Percentiles rank a stretch among this genome's conserved stretches.
These are phyloP conservation scores for Bombyx mori DNA, from an alignment of 1,140 invertebrate species.

Conservation along the genomic window DNA sequence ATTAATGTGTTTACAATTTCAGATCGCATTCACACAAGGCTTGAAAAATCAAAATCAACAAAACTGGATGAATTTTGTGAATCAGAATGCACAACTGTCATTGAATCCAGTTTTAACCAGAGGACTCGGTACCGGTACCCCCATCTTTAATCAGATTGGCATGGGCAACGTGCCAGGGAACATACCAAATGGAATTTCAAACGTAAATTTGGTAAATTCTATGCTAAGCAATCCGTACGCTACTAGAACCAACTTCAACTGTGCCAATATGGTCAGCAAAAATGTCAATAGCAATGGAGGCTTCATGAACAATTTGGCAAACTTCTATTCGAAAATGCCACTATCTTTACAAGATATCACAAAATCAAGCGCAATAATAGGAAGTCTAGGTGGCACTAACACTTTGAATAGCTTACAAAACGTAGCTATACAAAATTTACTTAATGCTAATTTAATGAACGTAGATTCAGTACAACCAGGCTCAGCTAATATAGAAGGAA, in stretches of 20 bases:
- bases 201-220: conserved; percentile 1
- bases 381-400: no score
- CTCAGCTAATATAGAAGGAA: no score
- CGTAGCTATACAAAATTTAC: no score
- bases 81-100: neutral
- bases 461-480: no score
- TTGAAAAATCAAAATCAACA: conserved; percentile 5
- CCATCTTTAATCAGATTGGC: conserved; percentile 1
- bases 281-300: neutral
- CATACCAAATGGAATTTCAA: neutral
- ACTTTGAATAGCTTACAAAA: no score
- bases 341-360: no score
- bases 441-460: no score
- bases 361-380: no score
- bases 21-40: conserved; percentile 16
- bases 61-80: neutral
- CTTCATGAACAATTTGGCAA: no score
- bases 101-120: neutral
- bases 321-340: no score
- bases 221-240: neutral
- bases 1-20: conserved; percentile 6
- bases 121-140: neutral
- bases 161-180: conserved; percentile 1
- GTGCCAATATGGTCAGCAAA: neutral
- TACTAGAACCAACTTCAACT: neutral